A percentile compares a stretch with the other conserved stretches of the same genome.
Conservation (phyloP, 2,888 invertebrate species). For the Schrankia costaestrigalis region DNA sequence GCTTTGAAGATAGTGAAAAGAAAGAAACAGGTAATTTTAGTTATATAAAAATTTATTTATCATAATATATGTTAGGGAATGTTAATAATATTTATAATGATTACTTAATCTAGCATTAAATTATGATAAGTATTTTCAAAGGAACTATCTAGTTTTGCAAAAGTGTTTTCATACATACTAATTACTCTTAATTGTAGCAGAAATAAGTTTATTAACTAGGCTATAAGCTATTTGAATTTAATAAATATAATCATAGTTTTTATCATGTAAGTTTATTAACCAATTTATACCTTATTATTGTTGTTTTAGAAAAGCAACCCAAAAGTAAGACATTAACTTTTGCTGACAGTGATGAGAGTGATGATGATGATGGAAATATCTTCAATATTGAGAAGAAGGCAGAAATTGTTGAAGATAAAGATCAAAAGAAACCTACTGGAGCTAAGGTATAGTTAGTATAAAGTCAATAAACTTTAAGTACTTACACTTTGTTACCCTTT, state of each 20-base stretch:
- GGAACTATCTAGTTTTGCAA: no score
- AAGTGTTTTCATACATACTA: no score
- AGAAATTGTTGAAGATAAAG: constrained; percentile 32
- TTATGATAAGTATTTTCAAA: no score
- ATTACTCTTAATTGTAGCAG: no score
- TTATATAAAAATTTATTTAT: neutral
- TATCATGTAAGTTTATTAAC: no score
- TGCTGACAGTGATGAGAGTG: constrained; percentile 68
- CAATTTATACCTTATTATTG: neutral
- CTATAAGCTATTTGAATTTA: no score
- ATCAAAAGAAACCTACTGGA: constrained; percentile 23
- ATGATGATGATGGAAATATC: constrained; percentile 55
- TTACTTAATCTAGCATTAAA: no score
- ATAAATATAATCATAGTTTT: no score
- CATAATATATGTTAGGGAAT: no score
- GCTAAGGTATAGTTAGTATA: constrained; percentile 5
- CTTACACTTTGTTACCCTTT: neutral
- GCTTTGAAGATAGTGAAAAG: constrained; percentile 80
- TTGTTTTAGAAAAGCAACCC: constrained; percentile 48
- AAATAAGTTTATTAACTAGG: no score
- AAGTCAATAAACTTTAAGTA: no score
- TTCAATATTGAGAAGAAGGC: constrained; percentile 73
- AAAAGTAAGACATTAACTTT: constrained; percentile 63
- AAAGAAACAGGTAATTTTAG: constrained; percentile 57
- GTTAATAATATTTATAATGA: no score